Conservation (phyloP, 2,113 vertebrate species). For the Thomomys bottae region DNA sequence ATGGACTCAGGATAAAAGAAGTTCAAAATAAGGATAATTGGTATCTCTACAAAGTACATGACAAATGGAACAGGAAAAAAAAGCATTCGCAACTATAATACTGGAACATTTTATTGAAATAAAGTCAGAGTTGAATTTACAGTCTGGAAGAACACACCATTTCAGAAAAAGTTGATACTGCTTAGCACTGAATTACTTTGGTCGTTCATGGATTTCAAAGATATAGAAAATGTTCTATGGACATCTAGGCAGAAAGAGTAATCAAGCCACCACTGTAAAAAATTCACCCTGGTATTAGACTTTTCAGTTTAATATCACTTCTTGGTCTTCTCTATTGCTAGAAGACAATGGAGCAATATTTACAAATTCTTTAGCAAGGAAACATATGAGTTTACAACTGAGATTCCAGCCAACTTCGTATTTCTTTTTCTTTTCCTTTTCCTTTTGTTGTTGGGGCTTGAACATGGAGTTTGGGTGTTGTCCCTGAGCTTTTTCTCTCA, state of each 20-base stretch:
- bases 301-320: too few relatives aligned
- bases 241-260: not conserved
- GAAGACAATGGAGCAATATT: not conserved
- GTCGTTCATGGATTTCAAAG: constrained; percentile 36
- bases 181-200: not conserved
- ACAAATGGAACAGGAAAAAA: not conserved
- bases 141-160: not conserved
- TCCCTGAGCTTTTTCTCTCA: too few relatives aligned
- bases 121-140: constrained; percentile 27
- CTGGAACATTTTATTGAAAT: constrained; percentile 47
- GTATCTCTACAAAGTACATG: constrained; percentile 1
- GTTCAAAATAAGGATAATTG: constrained; percentile 31
- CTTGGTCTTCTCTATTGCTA: not conserved
- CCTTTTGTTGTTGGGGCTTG: not conserved
- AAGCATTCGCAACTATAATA: not conserved
- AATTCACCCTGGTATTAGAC: not conserved
- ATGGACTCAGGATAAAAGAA: constrained; percentile 24
- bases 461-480: too few relatives aligned
- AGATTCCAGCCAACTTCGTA: constrained; percentile 16
- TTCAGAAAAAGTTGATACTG: constrained; percentile 27
- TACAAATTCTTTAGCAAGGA: not conserved
- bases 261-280: not conserved
- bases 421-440: too few relatives aligned
- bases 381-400: not conserved
- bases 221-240: constrained; percentile 5